phyloP scores from a whole-genome alignment of 2,113 vertebrate species.

The Sylvia atricapilla region DNA sequence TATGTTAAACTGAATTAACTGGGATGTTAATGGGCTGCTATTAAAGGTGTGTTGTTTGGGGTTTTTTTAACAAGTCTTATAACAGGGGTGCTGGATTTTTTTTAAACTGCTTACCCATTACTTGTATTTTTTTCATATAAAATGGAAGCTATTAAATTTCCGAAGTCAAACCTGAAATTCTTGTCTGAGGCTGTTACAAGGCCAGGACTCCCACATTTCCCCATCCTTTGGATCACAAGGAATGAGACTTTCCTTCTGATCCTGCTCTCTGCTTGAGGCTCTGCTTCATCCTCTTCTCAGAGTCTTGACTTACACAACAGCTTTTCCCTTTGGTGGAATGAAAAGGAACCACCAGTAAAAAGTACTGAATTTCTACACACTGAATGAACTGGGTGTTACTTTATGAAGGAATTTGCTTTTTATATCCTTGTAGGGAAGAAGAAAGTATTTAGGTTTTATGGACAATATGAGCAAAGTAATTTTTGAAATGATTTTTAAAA shows the following conservation, averaged over 20 bases:
- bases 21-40: background rate
- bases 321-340: background rate
- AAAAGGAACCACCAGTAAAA: background rate
- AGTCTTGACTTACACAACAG: background rate
- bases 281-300: background rate
- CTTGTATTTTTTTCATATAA: background rate
- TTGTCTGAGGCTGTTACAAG: background rate
- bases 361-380: background rate
- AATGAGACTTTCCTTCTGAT: fast-evolving
- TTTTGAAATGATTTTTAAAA: background rate
- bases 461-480: background rate
- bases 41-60: background rate
- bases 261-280: background rate
- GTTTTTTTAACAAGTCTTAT: background rate
- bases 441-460: background rate
- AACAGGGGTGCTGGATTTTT: background rate
- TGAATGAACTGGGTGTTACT: background rate
- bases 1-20: background rate
- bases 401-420: background rate
- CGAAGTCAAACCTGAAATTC: background rate
- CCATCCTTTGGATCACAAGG: background rate
- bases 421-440: background rate
- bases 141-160: background rate
- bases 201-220: fast-evolving
- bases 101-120: background rate